These are phyloP conservation scores for Corythaeola cristata DNA, from an alignment of 2,113 vertebrate species.

Conservation along the genomic window DNA sequence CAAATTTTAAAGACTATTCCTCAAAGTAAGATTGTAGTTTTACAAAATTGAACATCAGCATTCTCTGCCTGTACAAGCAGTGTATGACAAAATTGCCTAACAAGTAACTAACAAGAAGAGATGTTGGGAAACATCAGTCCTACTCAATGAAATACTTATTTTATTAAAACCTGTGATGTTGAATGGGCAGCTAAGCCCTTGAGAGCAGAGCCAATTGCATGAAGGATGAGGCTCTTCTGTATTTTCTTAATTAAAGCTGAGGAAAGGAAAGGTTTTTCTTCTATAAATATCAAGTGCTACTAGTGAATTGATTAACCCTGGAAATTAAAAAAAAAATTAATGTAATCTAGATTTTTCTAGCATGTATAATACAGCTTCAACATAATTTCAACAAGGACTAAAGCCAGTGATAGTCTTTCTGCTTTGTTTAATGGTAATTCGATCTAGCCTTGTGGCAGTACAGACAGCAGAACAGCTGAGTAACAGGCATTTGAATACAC, in stretches of 20 bases:
- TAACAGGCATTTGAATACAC: background rate
- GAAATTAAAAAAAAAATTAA: background rate
- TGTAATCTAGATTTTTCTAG: background rate
- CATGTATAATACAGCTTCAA: background rate
- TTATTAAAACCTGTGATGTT: background rate
- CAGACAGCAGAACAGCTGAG: background rate
- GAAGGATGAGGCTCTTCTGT: background rate
- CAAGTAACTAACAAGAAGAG: background rate
- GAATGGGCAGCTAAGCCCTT: background rate
- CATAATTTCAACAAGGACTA: background rate
- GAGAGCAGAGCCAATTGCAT: background rate
- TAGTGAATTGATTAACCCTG: background rate
- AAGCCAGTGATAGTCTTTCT: background rate
- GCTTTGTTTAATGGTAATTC: background rate
- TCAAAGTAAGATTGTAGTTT: background rate
- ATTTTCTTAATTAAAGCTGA: constrained; percentile 7
- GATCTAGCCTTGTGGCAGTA: background rate
- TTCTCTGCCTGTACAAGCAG: background rate
- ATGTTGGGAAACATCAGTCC: background rate
- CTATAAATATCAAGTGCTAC: background rate
- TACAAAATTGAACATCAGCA: background rate
- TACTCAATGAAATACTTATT: background rate
- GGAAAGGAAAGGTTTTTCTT: background rate
- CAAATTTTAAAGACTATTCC: background rate
- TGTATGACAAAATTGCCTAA: background rate